These are phyloP conservation scores for Pseudococcus jackbeardsleyi DNA, from an alignment of 2,888 invertebrate species.

Conservation along the genomic window DNA sequence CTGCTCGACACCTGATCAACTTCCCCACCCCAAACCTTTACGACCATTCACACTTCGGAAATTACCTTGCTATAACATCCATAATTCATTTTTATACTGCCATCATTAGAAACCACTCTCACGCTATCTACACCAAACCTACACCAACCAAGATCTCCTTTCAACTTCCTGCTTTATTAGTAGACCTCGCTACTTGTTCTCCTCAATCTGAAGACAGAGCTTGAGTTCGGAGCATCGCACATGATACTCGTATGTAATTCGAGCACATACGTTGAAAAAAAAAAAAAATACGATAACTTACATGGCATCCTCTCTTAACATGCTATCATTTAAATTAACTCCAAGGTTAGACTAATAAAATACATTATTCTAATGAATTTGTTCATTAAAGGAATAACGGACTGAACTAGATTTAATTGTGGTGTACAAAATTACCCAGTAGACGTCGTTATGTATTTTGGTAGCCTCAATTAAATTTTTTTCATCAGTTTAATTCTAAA, in stretches of 20 bases:
- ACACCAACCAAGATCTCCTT: background rate
- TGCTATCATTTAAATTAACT: constrained; percentile 36
- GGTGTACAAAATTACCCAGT: background rate
- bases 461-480: background rate
- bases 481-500: no score
- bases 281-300: background rate
- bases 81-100: background rate
- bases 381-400: constrained; percentile 40
- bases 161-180: background rate
- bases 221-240: background rate
- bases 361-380: constrained; percentile 52
- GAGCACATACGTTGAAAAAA: background rate
- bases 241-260: background rate
- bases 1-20: background rate
- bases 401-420: constrained; percentile 46
- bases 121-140: background rate
- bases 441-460: background rate
- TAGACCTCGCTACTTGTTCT: constrained; percentile 15
- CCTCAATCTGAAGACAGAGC: background rate
- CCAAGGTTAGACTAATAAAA: constrained; percentile 48
- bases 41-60: background rate
- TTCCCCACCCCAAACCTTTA: background rate
- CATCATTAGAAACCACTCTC: background rate
- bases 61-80: background rate
- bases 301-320: constrained; percentile 1